Base-by-base conservation (phyloP, 2,113 vertebrate species). In the Tachuris rubrigastra region DNA sequence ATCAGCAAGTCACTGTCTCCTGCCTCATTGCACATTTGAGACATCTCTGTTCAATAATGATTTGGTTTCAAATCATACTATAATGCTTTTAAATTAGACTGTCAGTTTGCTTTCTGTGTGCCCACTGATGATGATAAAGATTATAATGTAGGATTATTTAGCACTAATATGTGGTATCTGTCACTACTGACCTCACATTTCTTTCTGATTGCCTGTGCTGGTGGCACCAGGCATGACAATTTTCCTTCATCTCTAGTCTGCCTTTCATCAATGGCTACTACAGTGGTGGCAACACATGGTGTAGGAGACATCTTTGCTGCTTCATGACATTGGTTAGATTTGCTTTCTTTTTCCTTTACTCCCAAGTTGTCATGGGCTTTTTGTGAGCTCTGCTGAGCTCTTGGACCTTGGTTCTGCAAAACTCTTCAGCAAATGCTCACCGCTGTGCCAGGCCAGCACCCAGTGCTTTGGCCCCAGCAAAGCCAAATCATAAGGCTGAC, bases 271-370 rank as follows among this genome's bases (percentile, higher is more conserved):
- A 10, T 47, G 33, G 16, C 14, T 66, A 9, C 27, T 59, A 1
- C 30, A 11, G 1, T 16, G 24, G 35, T 24, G 50, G 21, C 33
- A 52, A 42, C 2, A 3, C 2, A 1, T 35, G 11, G 12, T 35
- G 21, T 56, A 27, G 35, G 39, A 60, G 27, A 27, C 15, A 35
- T 50, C 23, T 6, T 63, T 37, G 19, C 59, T 77, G 8, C 62
- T 83, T n/a, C 0, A 0, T 65, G 14, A 10, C 9, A 2, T 8
- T 55, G 52, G 12, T 72, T 86, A 37, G 22, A 23, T 79, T 78
- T 53, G 1, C 14, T 41, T 79, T 68, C 20, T 39, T 73, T 56
- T 89, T 17, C 9, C 35, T 81, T 89, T 49, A 7, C 25, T 47
- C 28, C 5, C 2, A 74, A 39, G 41, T 15, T 2, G 0, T 46